A percentile compares a stretch with the other conserved stretches of the same genome.
phyloP scores from a whole-genome alignment of 2,797 vertebrate genomes.

The Lates japonicus region DNA sequence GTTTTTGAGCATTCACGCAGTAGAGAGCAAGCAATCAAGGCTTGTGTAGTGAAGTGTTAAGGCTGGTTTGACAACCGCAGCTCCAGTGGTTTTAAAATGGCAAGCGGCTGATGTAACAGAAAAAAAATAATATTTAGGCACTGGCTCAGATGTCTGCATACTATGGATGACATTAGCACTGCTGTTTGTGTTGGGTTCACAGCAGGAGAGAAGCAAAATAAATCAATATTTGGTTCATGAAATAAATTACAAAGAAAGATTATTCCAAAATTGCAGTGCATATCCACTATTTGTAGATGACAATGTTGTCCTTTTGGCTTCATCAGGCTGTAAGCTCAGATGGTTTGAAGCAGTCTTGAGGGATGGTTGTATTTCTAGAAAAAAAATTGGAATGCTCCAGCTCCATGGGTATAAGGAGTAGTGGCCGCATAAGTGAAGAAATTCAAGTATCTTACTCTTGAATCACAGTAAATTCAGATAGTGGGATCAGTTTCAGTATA shows the following conservation, averaged over 20 bases:
- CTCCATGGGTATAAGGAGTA: neutral
- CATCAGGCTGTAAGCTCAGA: conserved; percentile 23
- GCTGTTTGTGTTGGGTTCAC: conserved; percentile 1
- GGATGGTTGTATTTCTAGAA: conserved; percentile 12
- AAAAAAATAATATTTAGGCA: conserved; percentile 20
- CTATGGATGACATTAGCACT: conserved; percentile 7
- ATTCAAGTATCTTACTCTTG: neutral
- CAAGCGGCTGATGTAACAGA: conserved; percentile 42
- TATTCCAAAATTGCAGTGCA: neutral
- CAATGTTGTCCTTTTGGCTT: conserved; percentile 27
- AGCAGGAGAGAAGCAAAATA: neutral
- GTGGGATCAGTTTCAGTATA: neutral
- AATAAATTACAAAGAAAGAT: conserved; percentile 23
- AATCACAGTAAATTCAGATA: neutral
- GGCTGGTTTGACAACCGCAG: conserved; percentile 19
- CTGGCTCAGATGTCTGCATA: neutral
- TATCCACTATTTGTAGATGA: conserved; percentile 24
- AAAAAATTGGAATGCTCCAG: conserved; percentile 8
- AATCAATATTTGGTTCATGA: conserved; percentile 7
- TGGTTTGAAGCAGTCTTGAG: conserved; percentile 38
- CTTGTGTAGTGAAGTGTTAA: neutral
- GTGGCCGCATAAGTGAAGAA: conserved; percentile 3
- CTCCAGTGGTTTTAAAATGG: conserved; percentile 33
- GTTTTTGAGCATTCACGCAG: conserved; percentile 33
- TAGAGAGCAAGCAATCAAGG: conserved; percentile 5